Percentiles rank a stretch among this genome's conserved stretches.
phyloP scores from a whole-genome alignment of 2,113 vertebrate species.

The Euleptes europaea region DNA sequence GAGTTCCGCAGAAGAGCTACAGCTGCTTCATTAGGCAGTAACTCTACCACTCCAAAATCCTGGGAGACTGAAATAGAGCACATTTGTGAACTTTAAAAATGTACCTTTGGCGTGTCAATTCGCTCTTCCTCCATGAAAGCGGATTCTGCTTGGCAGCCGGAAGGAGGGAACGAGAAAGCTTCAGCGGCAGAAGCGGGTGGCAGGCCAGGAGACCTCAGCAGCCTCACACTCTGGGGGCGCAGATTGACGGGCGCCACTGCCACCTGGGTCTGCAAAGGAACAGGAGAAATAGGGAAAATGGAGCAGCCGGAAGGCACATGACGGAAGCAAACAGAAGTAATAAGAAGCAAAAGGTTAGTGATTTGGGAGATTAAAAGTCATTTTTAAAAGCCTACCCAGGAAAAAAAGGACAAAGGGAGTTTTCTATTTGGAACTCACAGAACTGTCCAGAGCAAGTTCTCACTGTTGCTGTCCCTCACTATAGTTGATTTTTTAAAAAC shows the following conservation, averaged over 20 bases:
- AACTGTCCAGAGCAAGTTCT: background rate
- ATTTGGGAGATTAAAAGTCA: background rate
- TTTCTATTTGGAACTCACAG: too few relatives aligned
- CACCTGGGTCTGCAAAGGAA: constrained; percentile 78
- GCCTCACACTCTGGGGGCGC: constrained; percentile 80
- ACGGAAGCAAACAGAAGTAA: background rate
- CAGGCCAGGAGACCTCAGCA: constrained; percentile 85
- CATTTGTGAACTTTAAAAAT: background rate
- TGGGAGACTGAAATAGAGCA: background rate
- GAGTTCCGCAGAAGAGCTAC: too few relatives aligned
- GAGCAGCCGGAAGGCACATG: rapidly evolving
- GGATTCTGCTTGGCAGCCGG: constrained; percentile 80
- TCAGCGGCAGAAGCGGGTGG: constrained; percentile 81
- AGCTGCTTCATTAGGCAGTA: background rate
- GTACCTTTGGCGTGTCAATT: constrained; percentile 92
- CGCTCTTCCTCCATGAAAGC: constrained; percentile 91
- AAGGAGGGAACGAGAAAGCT: constrained; percentile 83
- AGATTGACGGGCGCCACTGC: constrained; percentile 80
- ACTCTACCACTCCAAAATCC: background rate
- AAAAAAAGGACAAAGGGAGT: background rate
- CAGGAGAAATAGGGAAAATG: background rate
- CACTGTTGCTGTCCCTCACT: background rate
- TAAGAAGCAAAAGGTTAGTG: too few relatives aligned
- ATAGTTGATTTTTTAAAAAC: background rate
- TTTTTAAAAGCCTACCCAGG: too few relatives aligned